Evolutionary conservation across 2,797 vertebrate genomes (phyloP), one percentile per base, ranked within the genome.

Genomic region (Liparis tanakae): DNA sequence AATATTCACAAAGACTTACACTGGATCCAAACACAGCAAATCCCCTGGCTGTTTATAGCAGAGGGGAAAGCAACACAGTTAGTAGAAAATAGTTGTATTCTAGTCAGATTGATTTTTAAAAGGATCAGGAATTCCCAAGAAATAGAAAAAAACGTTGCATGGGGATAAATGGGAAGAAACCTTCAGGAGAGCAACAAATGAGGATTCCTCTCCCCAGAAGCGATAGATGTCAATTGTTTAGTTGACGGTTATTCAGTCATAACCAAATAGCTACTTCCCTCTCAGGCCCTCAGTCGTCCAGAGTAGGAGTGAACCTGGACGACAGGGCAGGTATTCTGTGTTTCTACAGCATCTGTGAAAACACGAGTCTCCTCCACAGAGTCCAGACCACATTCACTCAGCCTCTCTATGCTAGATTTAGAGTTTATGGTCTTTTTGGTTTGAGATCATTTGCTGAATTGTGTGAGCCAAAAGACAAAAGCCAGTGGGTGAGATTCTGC

Each of bases 381-480:
- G 62, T 80, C 59, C 74, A 80, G 53, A 80, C 67, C 55, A 74
- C 56, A 0, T 77, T 84, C 79, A 66, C 74, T 22, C 55, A 71
- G 54, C 68, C 58, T 0, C 79, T 86, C 54, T 43, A 20, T 72
- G 56, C 17, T 4, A 74, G 78, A 4, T 20, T 80, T 2, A 59
- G 71, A 1, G 39, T 63, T 48, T 72, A 68, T 39, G 7, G 33
- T 36, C 0, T 5, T 34, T 33, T n/a, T 0, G 17, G 43, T 6
- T 3, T 53, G 14, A 2, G 5, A 57, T 33, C 46, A 20, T 34
- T 63, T 5, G 72, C 59, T 20, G 54, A 65, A 36, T 0, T 81
- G 15, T 55, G 25, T 56, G 54, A 56, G 54, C 7, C 54, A 56
- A 0, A 58, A 37, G 34, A 58, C 56, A n/a, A 57, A n/a, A n/a